These are phyloP conservation scores for Solea senegalensis DNA, from an alignment of 2,113 vertebrate genomes.

Conservation along the genomic window DNA sequence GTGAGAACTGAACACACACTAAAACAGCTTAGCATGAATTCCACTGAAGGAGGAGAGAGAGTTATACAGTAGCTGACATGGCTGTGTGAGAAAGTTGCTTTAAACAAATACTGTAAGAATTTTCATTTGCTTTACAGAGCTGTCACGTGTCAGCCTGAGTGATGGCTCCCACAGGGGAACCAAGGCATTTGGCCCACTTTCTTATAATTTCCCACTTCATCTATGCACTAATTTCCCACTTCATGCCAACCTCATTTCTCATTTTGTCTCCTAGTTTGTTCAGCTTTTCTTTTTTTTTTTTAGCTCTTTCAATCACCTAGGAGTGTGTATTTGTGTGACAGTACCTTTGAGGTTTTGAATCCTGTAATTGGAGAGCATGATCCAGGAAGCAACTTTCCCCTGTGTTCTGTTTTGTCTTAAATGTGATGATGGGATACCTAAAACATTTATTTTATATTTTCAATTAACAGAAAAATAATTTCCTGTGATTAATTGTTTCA, in stretches of 20 bases:
- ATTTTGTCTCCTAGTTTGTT: slow-evolving; percentile 58
- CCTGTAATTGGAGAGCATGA: background rate
- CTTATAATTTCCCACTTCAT: slow-evolving; percentile 60
- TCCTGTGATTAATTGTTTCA: too few relatives aligned
- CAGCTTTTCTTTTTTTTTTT: slow-evolving; percentile 8
- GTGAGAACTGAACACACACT: slow-evolving; percentile 20
- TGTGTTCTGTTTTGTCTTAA: slow-evolving; percentile 5
- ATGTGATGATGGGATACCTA: background rate
- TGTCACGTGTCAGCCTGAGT: slow-evolving; percentile 60
- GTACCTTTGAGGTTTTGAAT: slow-evolving; percentile 16
- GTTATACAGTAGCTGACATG: slow-evolving; percentile 2
- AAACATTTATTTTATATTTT: too few relatives aligned
- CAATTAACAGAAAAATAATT: too few relatives aligned
- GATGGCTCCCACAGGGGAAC: slow-evolving; percentile 54
- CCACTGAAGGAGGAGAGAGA: slow-evolving; percentile 33
- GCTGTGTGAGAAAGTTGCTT: slow-evolving; percentile 26
- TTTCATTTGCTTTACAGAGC: slow-evolving; percentile 34
- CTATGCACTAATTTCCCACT: slow-evolving; percentile 63
- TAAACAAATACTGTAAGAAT: slow-evolving; percentile 31
- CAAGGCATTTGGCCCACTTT: slow-evolving; percentile 70
- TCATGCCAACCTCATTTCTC: slow-evolving; percentile 73
- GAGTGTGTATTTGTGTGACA: slow-evolving; percentile 27
- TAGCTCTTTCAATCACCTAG: slow-evolving; percentile 46
- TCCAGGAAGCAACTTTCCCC: background rate
- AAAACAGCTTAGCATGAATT: slow-evolving; percentile 58